Evolutionary conservation across 2,888 invertebrate species (phyloP), one percentile per base, ranked within the genome.

Genomic region (Drosophila aldrichi): DNA sequence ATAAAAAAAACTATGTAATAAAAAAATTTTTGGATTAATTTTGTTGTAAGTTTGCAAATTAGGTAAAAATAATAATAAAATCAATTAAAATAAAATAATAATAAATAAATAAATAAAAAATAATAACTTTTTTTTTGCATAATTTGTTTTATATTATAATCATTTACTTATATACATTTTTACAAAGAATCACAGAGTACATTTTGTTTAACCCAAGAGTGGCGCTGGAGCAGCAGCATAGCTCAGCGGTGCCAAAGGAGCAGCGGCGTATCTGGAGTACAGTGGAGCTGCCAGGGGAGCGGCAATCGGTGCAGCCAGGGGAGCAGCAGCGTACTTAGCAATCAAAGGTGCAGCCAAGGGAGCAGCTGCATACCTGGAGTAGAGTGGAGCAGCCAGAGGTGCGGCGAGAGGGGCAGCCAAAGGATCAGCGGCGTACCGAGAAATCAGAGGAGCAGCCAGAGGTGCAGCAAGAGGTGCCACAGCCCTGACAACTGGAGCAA

Each of bases 391-490:
- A 22, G 55, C 43, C 8, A 74, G 20, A 10, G 74, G 49, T 4
- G 73, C 46, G 40, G 74, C 56, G 2, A 74, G 18, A 5, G 68
- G 63, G 22, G 49, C 43, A 1, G 73, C 61, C 12, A 74, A 14
- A 3, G 68, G 63, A 34, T 48, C 43, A 1, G 73, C 61, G 12
- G 70, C 70, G 29, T 64, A 75, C 22, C 52, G 10, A 5, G 43
- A 20, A 10, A 5, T 40, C 14, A 79, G 55, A 0, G 77, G 78
- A 29, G 48, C 36, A 51, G 63, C 67, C 3, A 69, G 9, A 2
- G 68, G 68, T 1, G 68, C 74, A 34, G 68, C 63, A 56, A 64
- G n/a, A 22, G 71, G 59, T n/a, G 69, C 56, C 20, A 67, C 65
- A 32, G 54, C 14, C 4, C 66, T 22, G 49, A 56, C 41, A 12